Evolutionary conservation across 2,888 invertebrate genomes (phyloP).

Genomic region (Scaptomyza polygonia): DNA sequence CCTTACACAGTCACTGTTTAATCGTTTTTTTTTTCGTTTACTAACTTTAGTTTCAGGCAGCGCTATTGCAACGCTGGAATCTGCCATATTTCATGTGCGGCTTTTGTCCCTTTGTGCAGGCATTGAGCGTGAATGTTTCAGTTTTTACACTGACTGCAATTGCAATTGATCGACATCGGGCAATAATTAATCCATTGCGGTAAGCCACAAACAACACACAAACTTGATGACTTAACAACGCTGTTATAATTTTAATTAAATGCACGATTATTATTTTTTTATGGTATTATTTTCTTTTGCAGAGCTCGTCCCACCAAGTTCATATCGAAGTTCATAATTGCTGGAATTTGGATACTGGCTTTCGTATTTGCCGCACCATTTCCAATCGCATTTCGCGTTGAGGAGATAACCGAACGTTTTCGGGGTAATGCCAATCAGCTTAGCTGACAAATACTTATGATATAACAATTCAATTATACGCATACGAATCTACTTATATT

Average conservation of each 20-base stretch:
- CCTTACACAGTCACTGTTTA: neutral
- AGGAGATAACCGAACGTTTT: constrained; percentile 80
- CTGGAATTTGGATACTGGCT: constrained; percentile 90
- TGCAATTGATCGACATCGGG: constrained; percentile 93
- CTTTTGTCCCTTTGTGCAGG: constrained; percentile 94
- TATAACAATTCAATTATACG: neutral
- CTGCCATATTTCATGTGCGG: constrained; percentile 94
- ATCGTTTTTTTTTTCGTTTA: neutral
- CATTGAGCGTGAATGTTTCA: constrained; percentile 94
- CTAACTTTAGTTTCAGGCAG: constrained; percentile 91
- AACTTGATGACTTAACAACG: constrained; percentile 16
- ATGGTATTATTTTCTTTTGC: constrained; percentile 38
- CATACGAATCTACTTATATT: neutral
- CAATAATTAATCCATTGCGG: constrained; percentile 90
- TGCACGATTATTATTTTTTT: neutral
- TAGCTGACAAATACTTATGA: neutral
- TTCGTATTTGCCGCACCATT: constrained; percentile 89
- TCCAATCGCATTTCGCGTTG: constrained; percentile 83
- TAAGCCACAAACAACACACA: constrained; percentile 82
- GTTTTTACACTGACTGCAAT: constrained; percentile 95
- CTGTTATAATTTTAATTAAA: constrained; percentile 14
- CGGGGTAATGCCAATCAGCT: constrained; percentile 69
- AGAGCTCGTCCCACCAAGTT: constrained; percentile 90
- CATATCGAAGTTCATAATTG: constrained; percentile 90
- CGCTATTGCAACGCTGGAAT: constrained; percentile 93